Percentiles rank a stretch among this genome's conserved stretches.
These are phyloP conservation scores for Pachyramphus minor DNA, from an alignment of 2,113 vertebrate species.

Conservation along the genomic window DNA sequence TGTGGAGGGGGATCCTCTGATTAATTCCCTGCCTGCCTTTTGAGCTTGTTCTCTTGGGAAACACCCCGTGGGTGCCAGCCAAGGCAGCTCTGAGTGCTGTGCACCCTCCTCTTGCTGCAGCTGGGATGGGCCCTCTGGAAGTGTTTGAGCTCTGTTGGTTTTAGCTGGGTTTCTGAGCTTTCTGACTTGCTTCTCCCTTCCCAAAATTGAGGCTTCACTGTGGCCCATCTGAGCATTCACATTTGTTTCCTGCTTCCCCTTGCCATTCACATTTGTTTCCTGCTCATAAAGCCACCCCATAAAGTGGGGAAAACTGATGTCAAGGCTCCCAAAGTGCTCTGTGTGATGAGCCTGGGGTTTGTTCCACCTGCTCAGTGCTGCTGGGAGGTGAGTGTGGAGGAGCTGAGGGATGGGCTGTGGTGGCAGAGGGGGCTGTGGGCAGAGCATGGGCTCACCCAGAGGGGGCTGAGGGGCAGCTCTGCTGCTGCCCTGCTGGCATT, in stretches of 20 bases:
- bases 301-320: not conserved
- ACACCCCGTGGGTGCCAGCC: not conserved
- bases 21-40: not conserved
- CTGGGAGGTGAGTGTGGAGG: not conserved
- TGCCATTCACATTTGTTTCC: not conserved
- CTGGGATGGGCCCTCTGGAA: not conserved
- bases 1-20: not conserved
- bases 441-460: accelerated
- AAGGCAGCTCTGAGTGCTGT: not conserved
- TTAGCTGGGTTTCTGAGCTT: not conserved
- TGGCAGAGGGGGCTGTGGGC: not conserved
- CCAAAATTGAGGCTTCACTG: not conserved
- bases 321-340: not conserved
- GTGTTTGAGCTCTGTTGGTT: not conserved
- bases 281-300: accelerated
- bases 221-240: not conserved
- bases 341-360: not conserved
- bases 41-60: not conserved
- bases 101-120: not conserved
- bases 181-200: not conserved
- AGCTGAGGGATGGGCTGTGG: not conserved
- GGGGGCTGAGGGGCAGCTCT: accelerated
- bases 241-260: not conserved
- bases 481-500: not conserved
- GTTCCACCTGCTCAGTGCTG: accelerated